phyloP scores from a whole-genome alignment of 1,140 invertebrate genomes.

The Drosophila eugracilis region DNA sequence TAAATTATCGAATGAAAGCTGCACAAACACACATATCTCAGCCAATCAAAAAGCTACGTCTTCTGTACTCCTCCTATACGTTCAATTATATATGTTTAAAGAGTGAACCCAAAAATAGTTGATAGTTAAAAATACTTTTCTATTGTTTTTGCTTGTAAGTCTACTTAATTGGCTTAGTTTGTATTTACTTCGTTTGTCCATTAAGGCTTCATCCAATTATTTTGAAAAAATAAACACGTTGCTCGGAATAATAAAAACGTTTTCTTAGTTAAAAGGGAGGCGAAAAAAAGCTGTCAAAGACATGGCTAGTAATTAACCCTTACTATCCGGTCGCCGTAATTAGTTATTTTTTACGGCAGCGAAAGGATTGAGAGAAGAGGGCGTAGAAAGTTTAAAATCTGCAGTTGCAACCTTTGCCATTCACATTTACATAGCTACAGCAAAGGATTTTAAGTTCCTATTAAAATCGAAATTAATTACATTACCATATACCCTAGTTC shows the following conservation, averaged over 20 bases:
- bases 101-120: constrained; percentile 73
- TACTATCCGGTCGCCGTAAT: constrained; percentile 19
- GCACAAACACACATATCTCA: constrained; percentile 52
- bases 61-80: constrained; percentile 27
- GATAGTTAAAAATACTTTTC: constrained; percentile 36
- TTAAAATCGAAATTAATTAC: background rate
- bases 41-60: constrained; percentile 12
- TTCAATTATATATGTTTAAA: constrained; percentile 46
- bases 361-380: constrained; percentile 5
- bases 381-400: constrained; percentile 2
- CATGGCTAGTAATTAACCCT: constrained; percentile 33
- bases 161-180: constrained; percentile 43
- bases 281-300: constrained; percentile 31
- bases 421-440: background rate
- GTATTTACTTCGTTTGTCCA: constrained; percentile 7
- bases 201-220: constrained; percentile 38
- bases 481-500: background rate
- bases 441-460: too few relatives aligned
- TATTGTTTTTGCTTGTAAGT: constrained; percentile 55
- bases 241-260: constrained; percentile 31
- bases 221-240: constrained; percentile 68
- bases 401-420: background rate
- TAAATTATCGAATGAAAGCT: constrained; percentile 25
- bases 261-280: constrained; percentile 15
- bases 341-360: constrained; percentile 15